Evolutionary conservation across 2,113 vertebrate genomes (phyloP), one percentile per base, ranked within the genome.

Genomic region (Phoenicopterus ruber): DNA sequence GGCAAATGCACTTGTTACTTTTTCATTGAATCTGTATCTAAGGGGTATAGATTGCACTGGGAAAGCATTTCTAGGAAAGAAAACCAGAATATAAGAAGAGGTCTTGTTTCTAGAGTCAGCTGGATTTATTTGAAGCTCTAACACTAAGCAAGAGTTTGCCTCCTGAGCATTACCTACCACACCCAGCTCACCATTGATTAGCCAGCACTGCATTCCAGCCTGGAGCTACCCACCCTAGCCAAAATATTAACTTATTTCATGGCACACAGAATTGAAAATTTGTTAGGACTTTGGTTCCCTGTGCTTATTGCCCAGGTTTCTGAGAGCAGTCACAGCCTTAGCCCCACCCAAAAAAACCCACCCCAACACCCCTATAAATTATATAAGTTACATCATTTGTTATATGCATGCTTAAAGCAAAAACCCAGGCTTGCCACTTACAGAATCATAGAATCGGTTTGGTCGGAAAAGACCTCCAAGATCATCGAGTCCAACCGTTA

Each of bases 311-410:
- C 6, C 34, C 52, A 38, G 8, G 24, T 50, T 86, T 42, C 21
- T 9, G 18, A 72, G 7, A 25, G 0, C 1, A 50, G 13, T 9
- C 16, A 16, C 18, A 19, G 19, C 6, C 14, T 66, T 38, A 16
- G 7, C 20, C 28, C 21, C 26, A 25, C 7, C 21, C 16, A 9
- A 7, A n/a, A 36, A 11, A 38, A 29, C n/a, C n/a, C n/a, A n/a
- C 11, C 22, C 5, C 22, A 50, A 16, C 31, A 29, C 10, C 4
- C 22, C 13, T 8, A 54, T 5, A 19, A 58, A 25, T 38, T 11
- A 7, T 5, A 6, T 13, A 16, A n/a, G 5, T 13, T 38, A 17
- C 14, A 9, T 4, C 5, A 13, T 25, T 34, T 4, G 1, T 40
- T 55, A 19, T 3, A 29, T 2, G 12, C 4, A 2, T 4, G 4